Conservation (phyloP, 2,888 invertebrate species). For the Cataglyphis cursor region DNA sequence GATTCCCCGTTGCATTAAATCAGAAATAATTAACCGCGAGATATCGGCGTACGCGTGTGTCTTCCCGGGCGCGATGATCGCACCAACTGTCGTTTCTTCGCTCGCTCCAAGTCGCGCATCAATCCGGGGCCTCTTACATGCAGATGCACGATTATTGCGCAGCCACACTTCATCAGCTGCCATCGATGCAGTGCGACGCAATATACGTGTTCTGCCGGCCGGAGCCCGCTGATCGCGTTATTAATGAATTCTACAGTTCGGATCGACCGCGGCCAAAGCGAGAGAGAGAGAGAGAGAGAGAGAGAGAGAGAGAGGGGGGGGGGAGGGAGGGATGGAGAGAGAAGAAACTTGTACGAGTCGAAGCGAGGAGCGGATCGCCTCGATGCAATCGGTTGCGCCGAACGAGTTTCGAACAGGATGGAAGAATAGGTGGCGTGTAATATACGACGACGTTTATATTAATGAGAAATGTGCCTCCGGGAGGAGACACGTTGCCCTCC, state of each 20-base stretch:
- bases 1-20: conserved; percentile 23
- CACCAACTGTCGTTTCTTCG: conserved; percentile 41
- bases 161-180: conserved; percentile 52
- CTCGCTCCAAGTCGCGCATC: conserved; percentile 41
- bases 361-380: conserved; percentile 38
- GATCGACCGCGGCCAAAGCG: conserved; percentile 54
- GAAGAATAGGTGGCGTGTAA: conserved; percentile 68
- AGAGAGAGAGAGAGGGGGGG: background rate
- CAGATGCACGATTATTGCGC: conserved; percentile 47
- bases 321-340: background rate
- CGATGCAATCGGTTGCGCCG: conserved; percentile 59
- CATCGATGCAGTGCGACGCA: conserved; percentile 53
- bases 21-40: conserved; percentile 41
- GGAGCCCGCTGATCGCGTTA: conserved; percentile 57
- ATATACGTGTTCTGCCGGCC: conserved; percentile 31
- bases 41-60: conserved; percentile 20
- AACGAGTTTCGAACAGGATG: conserved; percentile 61
- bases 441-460: conserved; percentile 80
- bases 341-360: background rate
- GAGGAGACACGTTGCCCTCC: conserved; percentile 69
- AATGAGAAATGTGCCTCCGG: conserved; percentile 77
- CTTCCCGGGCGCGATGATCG: conserved; percentile 34
- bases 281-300: conserved; percentile 21
- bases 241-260: conserved; percentile 65
- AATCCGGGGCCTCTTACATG: conserved; percentile 40